phyloP scores from a whole-genome alignment of 2,113 vertebrate species.

The Puma concolor region DNA sequence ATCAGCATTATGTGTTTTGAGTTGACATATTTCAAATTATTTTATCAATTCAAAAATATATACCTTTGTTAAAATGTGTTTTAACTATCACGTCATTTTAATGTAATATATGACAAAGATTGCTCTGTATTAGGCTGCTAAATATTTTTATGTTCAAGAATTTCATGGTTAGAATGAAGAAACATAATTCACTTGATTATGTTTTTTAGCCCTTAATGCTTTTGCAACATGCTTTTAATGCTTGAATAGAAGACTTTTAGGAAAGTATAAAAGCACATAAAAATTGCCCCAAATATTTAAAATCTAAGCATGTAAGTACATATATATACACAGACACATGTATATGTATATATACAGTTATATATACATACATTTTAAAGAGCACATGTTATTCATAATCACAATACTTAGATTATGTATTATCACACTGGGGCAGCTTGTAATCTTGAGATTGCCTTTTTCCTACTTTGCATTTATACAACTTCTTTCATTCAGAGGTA shows the following conservation, averaged over 20 bases:
- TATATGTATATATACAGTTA: not conserved
- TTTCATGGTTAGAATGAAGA: conserved; percentile 53
- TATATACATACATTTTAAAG: conserved; percentile 1
- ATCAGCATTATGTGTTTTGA: conserved; percentile 83
- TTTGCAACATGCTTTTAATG: conserved; percentile 54
- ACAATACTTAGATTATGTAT: not conserved
- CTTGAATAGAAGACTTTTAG: conserved; percentile 41
- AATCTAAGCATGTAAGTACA: not conserved
- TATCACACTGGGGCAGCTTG: not conserved
- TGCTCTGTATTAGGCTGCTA: conserved; percentile 68
- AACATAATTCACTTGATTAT: conserved; percentile 70
- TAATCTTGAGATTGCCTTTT: conserved; percentile 46
- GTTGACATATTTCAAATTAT: conserved; percentile 85
- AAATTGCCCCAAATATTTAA: conserved; percentile 32
- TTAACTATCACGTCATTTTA: conserved; percentile 82
- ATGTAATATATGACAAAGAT: conserved; percentile 77
- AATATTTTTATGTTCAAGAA: conserved; percentile 76
- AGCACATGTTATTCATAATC: conserved; percentile 36
- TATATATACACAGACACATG: not conserved
- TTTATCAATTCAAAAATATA: conserved; percentile 83
- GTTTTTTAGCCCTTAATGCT: conserved; percentile 61
- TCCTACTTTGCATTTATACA: conserved; percentile 43
- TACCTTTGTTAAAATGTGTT: conserved; percentile 79
- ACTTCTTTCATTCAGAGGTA: conserved; percentile 34
- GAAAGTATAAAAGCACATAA: conserved; percentile 34